Evolutionary conservation across 2,797 vertebrate species (phyloP), one percentile per base, ranked within the genome.

Genomic region (Odontamblyopus lacepedii): DNA sequence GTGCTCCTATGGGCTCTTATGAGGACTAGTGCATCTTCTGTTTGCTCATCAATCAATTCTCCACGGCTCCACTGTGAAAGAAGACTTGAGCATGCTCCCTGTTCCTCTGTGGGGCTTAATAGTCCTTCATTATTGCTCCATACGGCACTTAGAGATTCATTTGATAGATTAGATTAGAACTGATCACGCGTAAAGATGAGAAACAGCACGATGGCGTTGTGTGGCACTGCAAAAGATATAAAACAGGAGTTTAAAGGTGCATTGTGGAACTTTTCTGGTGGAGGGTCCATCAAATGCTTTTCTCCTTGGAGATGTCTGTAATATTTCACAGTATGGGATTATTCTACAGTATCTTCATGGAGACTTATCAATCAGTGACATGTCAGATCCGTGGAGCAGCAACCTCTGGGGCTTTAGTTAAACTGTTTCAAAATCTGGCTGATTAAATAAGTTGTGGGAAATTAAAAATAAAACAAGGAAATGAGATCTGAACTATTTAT

Each of bases 31-130:
- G 27, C 57, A 59, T 57, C 69, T 71, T 76, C 69, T 1, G 4
- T 69, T 84, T 84, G 53, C 51, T n/a, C 35, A 38, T 53, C 41
- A 75, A 75, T 35, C 67, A 71, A 82, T 82, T 77, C 71, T 78
- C 60, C 18, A 66, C 69, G 29, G 63, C 68, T 59, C 38, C 2
- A 44, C 30, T 19, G 48, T 75, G 27, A 78, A 70, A 64, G 29
- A 66, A 2, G 1, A 4, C 48, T 19, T n/a, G 16, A 41, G 61
- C 59, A 50, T 32, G 48, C 26, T 30, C 44, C 60, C 56, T 7
- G 53, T 27, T 12, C 12, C 59, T 32, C 59, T 32, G 15, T 11
- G 16, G 29, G 4, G 55, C 68, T 41, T 32, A 70, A 59, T 29
- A 38, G 53, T 15, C 41, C 59, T 71, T 75, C 26, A 69, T 75